Evolutionary conservation across 2,113 vertebrate genomes (phyloP), one percentile per base, ranked within the genome.

Genomic region (Bos javanicus): DNA sequence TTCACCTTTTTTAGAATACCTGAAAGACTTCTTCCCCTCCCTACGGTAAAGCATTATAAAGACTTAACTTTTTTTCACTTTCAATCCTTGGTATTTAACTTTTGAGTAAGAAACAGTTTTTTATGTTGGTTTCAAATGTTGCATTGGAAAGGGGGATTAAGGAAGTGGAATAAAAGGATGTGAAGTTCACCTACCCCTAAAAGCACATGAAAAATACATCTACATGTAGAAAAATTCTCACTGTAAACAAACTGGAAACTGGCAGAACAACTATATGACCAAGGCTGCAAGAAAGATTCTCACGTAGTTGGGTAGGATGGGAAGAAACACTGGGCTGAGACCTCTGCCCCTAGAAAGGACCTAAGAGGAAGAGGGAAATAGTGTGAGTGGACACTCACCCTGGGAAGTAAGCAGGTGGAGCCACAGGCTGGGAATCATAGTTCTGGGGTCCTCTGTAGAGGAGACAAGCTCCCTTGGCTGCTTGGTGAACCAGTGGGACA

Each of bases 81-180:
- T 91, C 30, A 86, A 15, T 88, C 48, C 7, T 94, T 95, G 25
- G 5, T 87, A 87, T 89, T 97, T 95, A 56, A 46, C 81, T 93
- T 12, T 60, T 82, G 57, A 91, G 28, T 71, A 92, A 89, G 62
- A 91, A 92, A 21, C 17, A 39, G 0, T 80, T 60, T 93, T 93
- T 94, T 90, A 59, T 64, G 7, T 93, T 94, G 46, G 16, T 92
- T 94, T 97, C 67, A 87, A 78, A 80, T 91, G 50, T 17, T 25
- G 84, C 13, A 30, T 81, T 87, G 59, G 81, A 52, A 56, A 83
- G 52, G 21, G 23, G 52, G 52, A 56, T 56, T 23, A 56, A 56
- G 33, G 19, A 36, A n/a, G 13, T 56, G 4, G 50, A 56, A 4
- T 82, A 56, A 83, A 52, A 83, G 50, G 30, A n/a, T 36, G 33